These are phyloP conservation scores for Burhinus bistriatus DNA, from an alignment of 2,113 vertebrate genomes.

Conservation along the genomic window DNA sequence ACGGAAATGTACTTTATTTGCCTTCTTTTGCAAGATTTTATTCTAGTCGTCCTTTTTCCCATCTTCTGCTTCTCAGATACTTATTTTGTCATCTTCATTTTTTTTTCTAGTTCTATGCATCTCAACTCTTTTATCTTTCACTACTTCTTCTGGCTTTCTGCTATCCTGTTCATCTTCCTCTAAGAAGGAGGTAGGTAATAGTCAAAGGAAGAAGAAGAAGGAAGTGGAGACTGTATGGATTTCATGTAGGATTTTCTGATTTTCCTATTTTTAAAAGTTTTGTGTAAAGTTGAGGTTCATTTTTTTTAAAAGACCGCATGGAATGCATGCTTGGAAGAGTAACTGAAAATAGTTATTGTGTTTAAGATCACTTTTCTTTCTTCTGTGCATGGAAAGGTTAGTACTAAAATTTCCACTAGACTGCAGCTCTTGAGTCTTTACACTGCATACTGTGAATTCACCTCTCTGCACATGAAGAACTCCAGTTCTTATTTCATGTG, in stretches of 20 bases:
- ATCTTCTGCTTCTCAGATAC: neutral
- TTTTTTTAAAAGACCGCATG: neutral
- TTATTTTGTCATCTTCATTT: conserved; percentile 11
- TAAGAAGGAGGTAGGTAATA: conserved; percentile 57
- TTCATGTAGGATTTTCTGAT: neutral
- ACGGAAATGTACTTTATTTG: neutral
- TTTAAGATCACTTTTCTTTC: neutral
- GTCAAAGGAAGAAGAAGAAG: neutral
- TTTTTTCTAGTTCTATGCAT: neutral
- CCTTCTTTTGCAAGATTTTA: neutral
- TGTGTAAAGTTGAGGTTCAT: neutral
- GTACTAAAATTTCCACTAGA: neutral
- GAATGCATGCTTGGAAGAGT: neutral
- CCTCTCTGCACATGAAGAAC: neutral
- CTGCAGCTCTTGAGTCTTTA: neutral
- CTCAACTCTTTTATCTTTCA: conserved; percentile 30
- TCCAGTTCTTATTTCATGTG: neutral
- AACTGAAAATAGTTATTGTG: neutral
- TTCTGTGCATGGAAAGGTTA: neutral
- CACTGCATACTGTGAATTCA: neutral
- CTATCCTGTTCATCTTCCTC: conserved; percentile 38
- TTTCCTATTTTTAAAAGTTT: neutral
- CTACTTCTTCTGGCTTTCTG: conserved; percentile 52
- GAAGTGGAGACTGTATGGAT: neutral
- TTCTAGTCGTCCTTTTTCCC: neutral